phyloP scores from a whole-genome alignment of 2,888 invertebrate species.

The Pelosia muscerda region DNA sequence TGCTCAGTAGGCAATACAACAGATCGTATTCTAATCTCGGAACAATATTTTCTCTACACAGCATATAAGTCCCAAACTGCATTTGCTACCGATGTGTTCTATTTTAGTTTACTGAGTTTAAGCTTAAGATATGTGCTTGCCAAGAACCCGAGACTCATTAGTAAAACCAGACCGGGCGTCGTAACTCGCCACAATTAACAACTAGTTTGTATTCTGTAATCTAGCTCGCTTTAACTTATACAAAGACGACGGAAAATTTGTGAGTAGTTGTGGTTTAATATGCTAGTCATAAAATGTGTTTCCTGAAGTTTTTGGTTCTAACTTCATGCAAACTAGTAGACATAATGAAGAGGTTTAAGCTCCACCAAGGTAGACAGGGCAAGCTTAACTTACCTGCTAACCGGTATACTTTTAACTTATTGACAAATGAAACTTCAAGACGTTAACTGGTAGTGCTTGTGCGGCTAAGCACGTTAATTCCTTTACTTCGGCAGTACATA shows the following conservation, averaged over 20 bases:
- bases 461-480: no score
- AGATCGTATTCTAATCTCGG: constrained; percentile 24
- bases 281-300: not conserved
- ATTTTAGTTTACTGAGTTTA: constrained; percentile 63
- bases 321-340: not conserved
- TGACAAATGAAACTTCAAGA: no score
- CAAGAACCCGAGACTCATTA: constrained; percentile 75
- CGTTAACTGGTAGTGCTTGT: no score
- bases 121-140: constrained; percentile 72
- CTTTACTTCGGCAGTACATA: no score
- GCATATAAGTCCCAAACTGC: constrained; percentile 41
- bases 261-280: constrained; percentile 8
- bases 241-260: constrained; percentile 23
- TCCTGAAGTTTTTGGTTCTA: not conserved
- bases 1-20: not conserved
- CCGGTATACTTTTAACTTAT: no score
- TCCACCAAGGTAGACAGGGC: no score
- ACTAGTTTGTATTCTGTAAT: constrained; percentile 46
- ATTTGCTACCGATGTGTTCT: constrained; percentile 53
- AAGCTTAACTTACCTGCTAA: no score
- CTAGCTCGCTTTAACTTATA: constrained; percentile 41
- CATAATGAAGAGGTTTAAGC: not conserved
- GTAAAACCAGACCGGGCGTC: constrained; percentile 58
- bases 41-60: constrained; percentile 28
- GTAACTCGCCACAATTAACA: constrained; percentile 56